These are phyloP conservation scores for Periophthalmodon schlosseri DNA, from an alignment of 2,113 vertebrate species.

Conservation along the genomic window DNA sequence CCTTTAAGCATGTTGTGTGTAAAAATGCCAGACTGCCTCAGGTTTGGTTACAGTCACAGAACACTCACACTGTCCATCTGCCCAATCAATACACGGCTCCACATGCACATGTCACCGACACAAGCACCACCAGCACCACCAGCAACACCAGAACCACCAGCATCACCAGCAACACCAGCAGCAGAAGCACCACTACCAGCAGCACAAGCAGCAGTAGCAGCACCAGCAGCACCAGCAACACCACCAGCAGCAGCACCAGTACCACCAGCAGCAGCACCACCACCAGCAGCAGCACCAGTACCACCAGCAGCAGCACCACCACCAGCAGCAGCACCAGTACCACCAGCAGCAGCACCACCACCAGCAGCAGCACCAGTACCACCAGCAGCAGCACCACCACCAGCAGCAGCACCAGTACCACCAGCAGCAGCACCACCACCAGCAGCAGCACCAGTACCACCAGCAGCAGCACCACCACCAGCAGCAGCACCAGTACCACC, in stretches of 20 bases:
- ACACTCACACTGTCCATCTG: conserved; percentile 40
- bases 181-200: not conserved
- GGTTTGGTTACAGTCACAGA: not conserved
- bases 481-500: too few relatives aligned
- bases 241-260: too few relatives aligned
- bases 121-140: too few relatives aligned
- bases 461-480: not conserved
- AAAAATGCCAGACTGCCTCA: not conserved
- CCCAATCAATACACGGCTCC: conserved; percentile 56
- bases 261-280: not conserved
- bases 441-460: too few relatives aligned
- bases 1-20: not conserved
- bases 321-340: too few relatives aligned
- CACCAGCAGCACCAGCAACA: too few relatives aligned
- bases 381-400: not conserved
- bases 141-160: too few relatives aligned
- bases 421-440: not conserved
- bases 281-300: not conserved
- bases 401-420: not conserved
- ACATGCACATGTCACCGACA: conserved; percentile 20
- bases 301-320: not conserved
- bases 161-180: not conserved
- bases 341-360: too few relatives aligned
- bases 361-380: too few relatives aligned
- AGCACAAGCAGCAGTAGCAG: not conserved